Percentiles rank a stretch among this genome's conserved stretches.
These are phyloP conservation scores for Microcebus jonahi DNA, from an alignment of 2,113 vertebrate species.

Conservation along the genomic window DNA sequence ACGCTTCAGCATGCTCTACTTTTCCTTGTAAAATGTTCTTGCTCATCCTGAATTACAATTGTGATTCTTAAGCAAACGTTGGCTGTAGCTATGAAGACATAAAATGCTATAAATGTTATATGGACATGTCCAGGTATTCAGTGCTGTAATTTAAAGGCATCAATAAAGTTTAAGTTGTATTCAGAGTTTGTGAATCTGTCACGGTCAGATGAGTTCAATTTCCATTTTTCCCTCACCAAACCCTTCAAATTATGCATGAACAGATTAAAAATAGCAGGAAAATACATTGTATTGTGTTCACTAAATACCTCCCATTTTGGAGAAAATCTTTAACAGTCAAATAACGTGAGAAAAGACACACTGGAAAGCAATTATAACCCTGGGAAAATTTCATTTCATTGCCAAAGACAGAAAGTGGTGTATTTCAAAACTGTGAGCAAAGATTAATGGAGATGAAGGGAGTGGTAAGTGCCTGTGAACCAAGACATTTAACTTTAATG, in stretches of 20 bases:
- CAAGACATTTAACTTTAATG: conserved; percentile 81
- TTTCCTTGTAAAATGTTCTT: conserved; percentile 72
- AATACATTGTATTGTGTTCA: conserved; percentile 62
- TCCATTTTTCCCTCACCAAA: conserved; percentile 71
- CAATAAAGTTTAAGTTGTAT: conserved; percentile 77
- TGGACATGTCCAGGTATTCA: conserved; percentile 67
- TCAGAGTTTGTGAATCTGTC: conserved; percentile 80
- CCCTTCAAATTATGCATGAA: conserved; percentile 73
- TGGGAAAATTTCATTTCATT: conserved; percentile 76
- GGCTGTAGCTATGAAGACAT: conserved; percentile 68
- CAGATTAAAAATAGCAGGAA: conserved; percentile 78
- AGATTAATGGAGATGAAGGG: conserved; percentile 81
- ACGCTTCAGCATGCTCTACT: conserved; percentile 53
- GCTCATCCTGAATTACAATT: conserved; percentile 74
- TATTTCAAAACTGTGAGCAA: conserved; percentile 81
- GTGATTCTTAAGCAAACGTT: conserved; percentile 75
- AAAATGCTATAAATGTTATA: conserved; percentile 81
- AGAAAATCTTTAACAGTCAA: conserved; percentile 77
- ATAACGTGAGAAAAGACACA: conserved; percentile 71
- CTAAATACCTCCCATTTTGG: conserved; percentile 76
- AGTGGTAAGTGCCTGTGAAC: conserved; percentile 70
- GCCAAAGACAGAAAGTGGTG: conserved; percentile 75
- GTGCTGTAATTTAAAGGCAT: conserved; percentile 79
- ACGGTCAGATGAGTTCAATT: conserved; percentile 73
- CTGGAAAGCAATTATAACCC: conserved; percentile 83